Base-by-base conservation (phyloP, 1,140 invertebrate species). In the Polyergus mexicanus region DNA sequence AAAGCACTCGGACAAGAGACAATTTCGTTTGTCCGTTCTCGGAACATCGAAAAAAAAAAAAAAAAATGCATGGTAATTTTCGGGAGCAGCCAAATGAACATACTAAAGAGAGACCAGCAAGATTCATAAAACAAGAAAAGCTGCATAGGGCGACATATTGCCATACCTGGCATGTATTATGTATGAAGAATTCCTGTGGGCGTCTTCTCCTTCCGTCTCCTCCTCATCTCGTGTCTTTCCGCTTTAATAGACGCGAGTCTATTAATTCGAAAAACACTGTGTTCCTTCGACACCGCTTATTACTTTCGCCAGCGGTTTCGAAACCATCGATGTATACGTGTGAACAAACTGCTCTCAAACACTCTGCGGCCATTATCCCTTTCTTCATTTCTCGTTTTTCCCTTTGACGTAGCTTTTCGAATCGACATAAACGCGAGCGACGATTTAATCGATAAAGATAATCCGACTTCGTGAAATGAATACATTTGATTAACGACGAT, bases 101-200 rank as follows among this genome's bases (percentile, higher is more conserved):
- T 71, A 77, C 72, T 68, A 87, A 83, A 89, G 90, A 89, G 90
- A 84, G 88, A 71, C 75, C 66, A 81, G 87, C 85, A 90, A 92
- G 91, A 90, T 91, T 90, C 84, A 91, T 91, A 88, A 92, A 93
- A 90, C 84, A 92, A 92, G 84, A 87, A 77, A 88, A 83, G 65
- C 88, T 85, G 84, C 87, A 88, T n/a, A 88, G 90, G 83, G 90
- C 93, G 91, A 94, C 94, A 94, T 94, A 94, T 94, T 94, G 93
- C 93, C 84, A 91, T 91, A 86, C 89, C 92, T 90, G 87, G 81
- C 86, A 94, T 94, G 94, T 91, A 93, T 94, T 94, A 94, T 94
- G 93, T 92, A 94, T 94, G 93, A 94, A 89, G 71, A 80, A 35
- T 80, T 58, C 77, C 76, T 66, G 13, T 47, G 84, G 72, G 28